phyloP scores from a whole-genome alignment of 1,140 invertebrate species.

The Camponotus floridanus region DNA sequence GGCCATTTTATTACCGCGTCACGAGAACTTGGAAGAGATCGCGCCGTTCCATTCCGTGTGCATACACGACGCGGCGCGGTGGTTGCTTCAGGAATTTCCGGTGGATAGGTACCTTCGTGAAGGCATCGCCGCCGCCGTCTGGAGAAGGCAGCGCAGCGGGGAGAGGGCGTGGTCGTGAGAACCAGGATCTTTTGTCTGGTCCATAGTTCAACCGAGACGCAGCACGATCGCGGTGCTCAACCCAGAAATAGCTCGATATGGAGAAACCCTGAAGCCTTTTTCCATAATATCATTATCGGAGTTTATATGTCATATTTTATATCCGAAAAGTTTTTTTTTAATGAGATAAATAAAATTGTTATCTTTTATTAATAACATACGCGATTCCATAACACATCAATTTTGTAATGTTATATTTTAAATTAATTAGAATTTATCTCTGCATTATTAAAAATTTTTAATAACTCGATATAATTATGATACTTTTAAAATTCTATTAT shows the following conservation, averaged over 20 bases:
- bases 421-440: neutral
- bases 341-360: neutral
- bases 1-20: slow-evolving; percentile 74
- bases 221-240: slow-evolving; percentile 76
- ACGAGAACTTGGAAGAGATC: slow-evolving; percentile 69
- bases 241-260: slow-evolving; percentile 21
- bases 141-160: slow-evolving; percentile 72
- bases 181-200: slow-evolving; percentile 82
- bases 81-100: slow-evolving; percentile 77
- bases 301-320: neutral
- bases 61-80: slow-evolving; percentile 25
- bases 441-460: slow-evolving; percentile 1
- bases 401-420: neutral
- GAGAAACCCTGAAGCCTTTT: neutral
- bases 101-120: slow-evolving; percentile 78
- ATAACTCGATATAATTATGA: neutral
- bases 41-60: slow-evolving; percentile 46
- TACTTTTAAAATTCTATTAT: neutral
- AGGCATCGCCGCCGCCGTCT: slow-evolving; percentile 73
- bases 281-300: neutral
- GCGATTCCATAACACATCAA: neutral
- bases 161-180: slow-evolving; percentile 83
- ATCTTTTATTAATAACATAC: neutral
- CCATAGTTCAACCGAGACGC: slow-evolving; percentile 73
- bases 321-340: slow-evolving; percentile 1